Evolutionary conservation across 2,113 vertebrate species (phyloP), one percentile per base, ranked within the genome.

Genomic region (Pantherophis guttatus): DNA sequence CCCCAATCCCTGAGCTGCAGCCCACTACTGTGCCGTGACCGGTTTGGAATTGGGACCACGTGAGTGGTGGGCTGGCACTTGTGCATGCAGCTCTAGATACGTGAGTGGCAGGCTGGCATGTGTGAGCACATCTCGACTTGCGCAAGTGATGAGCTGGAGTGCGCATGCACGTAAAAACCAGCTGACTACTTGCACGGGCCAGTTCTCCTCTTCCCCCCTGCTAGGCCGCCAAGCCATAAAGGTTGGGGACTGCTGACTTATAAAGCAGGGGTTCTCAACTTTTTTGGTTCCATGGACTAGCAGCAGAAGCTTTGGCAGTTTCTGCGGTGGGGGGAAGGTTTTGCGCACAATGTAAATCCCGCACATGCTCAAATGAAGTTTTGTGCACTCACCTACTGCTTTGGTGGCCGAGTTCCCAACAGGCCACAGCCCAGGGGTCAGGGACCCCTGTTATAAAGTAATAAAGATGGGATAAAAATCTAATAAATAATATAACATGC

Each of bases 71-170:
- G 8, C 59, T 62, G 58, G 24, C 2, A 3, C 23, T 3, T 62
- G 21, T 62, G 23, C 23, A 59, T 59, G 59, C 59, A 62, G 59
- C 9, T 62, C 59, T 26, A 62, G 9, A 26, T 2, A 1, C 0
- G 3, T 62, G 9, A 62, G 59, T 3, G 1, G 24, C 1, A 0
- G 9, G 3, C 59, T 10, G 9, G 24, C 24, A 62, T 1, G 1
- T 57, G 55, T 29, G 59, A 62, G 59, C 23, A 26, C 59, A 62
- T 29, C 59, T 26, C 8, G 59, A 62, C 59, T 62, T 11, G 59
- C 1, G 0, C 24, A 62, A 26, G 3, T 62, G 24, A 3, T 62
- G 59, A 62, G 24, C 59, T 24, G 1, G 24, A 3, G 59, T 62
- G 59, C 9, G 1, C 59, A 62, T 62, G 59, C 59, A 62, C 1